Base-by-base conservation (phyloP, 64 coral and sea anemone genomes). In the Montipora cactus region DNA sequence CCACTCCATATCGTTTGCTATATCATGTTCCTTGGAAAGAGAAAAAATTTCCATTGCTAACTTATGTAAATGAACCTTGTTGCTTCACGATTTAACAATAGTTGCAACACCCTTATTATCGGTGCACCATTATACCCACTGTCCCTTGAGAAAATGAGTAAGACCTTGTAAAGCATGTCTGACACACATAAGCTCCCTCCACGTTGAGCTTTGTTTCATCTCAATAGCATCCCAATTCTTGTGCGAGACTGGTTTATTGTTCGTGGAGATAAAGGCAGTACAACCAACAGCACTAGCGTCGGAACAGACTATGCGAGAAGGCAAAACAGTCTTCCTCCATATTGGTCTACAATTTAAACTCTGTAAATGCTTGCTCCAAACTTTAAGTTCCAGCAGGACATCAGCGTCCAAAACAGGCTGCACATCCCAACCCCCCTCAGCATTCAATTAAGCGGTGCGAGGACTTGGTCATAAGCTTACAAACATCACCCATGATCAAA, bases 201-300 rank as follows among this genome's bases (percentile, higher is more conserved):
- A 37, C 37, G 37, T 37, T 37, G 37, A 37, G 37, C 37, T 37
- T 37, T 37, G 37, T 37, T 37, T 37, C 37, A 83, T 53, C 52
- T 83, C 47, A 83, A 83, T 53, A 23, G 47, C 18, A 59, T 83
- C 80, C 55, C 80, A 83, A 83, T 83, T 83, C 55, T 83, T 83
- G 80, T 83, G 55, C 28, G 81, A 84, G 62, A 84, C 55, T 64
- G 58, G 81, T 58, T 67, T 84, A 64, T 67, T 21, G 20, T 84
- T 84, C 55, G 69, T 84, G 23, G 59, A 64, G n/a, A 64, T 57
- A 57, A 57, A 57, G 53, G 53, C 53, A 57, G 53, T 2, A 57
- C 53, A 57, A 57, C 53, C 53, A 57, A 57, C 53, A 57, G 53
- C 53, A 57, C 53, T 57, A 57, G 53, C 3, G 53, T 57, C 53